These are phyloP conservation scores for Callocephalon fimbriatum DNA, from an alignment of 2,113 vertebrate genomes.

Conservation along the genomic window DNA sequence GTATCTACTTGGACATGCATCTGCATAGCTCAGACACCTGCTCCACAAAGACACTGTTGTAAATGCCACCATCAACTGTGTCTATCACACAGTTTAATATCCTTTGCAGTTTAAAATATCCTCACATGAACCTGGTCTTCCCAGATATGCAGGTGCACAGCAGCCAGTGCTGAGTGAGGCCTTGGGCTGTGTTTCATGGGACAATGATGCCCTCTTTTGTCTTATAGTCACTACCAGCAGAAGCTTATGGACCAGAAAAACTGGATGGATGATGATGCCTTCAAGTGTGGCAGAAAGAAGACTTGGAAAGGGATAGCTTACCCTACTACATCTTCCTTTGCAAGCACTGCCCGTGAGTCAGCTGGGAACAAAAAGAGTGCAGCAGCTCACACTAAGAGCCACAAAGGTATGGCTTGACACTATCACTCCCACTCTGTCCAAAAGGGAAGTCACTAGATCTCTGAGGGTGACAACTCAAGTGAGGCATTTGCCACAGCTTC, in stretches of 20 bases:
- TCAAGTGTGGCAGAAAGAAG: not conserved
- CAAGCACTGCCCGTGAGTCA: not conserved
- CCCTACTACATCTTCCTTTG: not conserved
- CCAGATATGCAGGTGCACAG: not conserved
- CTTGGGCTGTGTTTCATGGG: not conserved
- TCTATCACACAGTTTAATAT: not conserved
- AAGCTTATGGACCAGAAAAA: slow-evolving; percentile 36
- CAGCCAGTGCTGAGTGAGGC: not conserved
- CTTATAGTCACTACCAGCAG: slow-evolving; percentile 63
- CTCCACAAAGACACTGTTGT: not conserved
- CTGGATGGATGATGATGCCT: not conserved
- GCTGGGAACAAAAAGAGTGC: slow-evolving; percentile 31
- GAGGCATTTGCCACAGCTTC: not conserved
- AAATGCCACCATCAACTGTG: not conserved
- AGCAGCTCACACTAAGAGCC: not conserved
- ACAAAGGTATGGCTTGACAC: slow-evolving; percentile 39
- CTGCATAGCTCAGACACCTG: not conserved
- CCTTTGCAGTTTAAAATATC: not conserved
- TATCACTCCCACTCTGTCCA: not conserved
- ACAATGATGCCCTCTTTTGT: not conserved
- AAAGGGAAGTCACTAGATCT: not conserved
- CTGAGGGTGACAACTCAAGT: not conserved
- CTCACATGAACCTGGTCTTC: fast-evolving
- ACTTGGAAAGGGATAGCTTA: not conserved
- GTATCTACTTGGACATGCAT: not conserved